Evolutionary conservation across 2,113 vertebrate genomes (phyloP), one percentile per base, ranked within the genome.

Genomic region (Nettapus auritus): DNA sequence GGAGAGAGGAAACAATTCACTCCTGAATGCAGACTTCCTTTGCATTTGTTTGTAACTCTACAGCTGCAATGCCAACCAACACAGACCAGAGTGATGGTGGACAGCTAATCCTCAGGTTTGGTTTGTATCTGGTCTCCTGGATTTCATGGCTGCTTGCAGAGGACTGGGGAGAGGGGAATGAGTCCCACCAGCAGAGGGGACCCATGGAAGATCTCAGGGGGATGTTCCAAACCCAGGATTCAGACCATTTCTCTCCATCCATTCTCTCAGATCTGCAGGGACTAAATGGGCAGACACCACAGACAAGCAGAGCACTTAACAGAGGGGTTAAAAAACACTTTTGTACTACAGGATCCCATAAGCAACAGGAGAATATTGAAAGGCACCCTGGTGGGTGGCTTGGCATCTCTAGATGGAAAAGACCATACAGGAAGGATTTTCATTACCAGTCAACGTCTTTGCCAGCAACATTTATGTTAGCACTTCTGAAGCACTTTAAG

Each of bases 141-240:
- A 57, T 44, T 36, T 92, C 73, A 34, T 0, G 0, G 20, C 36
- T 81, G 29, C 53, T 2, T 28, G 48, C 12, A 81, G 36, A 14
- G 13, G 9, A 18, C 20, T 31, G 36, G 13, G 16, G 55, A 81
- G 52, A 56, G 25, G 6, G 15, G 17, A 13, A 62, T 5, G 16
- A 10, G 14, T 89, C 74, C 74, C 81, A 52, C 46, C 69, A 90
- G 64, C 34, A 70, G 28, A 63, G 16, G 6, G 13, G 19, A 62
- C 28, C 5, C 52, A 62, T 31, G 28, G 34, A 82, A 82, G 76
- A 56, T 40, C 71, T 77, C 25, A 82, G 9, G 22, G 29, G 13
- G 5, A 57, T 0, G 2, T 8, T 70, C 31, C 50, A 57, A 28
- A 2, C 6, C 10, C 0, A 0, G 55, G 36, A 59, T 70, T 57